Conservation (phyloP, 2,888 invertebrate genomes). For the Tethea ocularis region DNA sequence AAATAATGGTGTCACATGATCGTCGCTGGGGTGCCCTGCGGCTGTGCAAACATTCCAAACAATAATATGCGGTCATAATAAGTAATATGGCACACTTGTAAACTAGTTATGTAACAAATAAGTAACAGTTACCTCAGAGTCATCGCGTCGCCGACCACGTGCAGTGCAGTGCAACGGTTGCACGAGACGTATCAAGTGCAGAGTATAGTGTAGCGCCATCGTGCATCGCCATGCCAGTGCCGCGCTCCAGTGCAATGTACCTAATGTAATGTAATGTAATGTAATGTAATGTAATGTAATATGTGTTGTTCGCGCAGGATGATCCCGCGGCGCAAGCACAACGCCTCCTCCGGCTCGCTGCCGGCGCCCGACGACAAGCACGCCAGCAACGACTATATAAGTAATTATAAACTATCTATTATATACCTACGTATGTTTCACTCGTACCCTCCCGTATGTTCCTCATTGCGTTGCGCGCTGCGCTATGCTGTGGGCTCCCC, state of each 20-base stretch:
- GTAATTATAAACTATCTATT: slow-evolving; percentile 61
- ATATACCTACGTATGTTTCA: neutral
- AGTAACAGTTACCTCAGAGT: neutral
- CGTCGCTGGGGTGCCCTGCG: neutral
- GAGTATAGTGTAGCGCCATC: too few relatives aligned
- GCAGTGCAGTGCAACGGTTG: too few relatives aligned
- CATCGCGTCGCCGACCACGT: neutral
- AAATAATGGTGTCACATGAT: neutral
- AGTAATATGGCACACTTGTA: neutral
- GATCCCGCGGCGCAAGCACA: slow-evolving; percentile 78
- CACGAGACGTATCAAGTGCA: too few relatives aligned
- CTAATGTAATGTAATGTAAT: too few relatives aligned
- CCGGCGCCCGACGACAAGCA: slow-evolving; percentile 77
- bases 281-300: too few relatives aligned
- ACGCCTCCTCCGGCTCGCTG: slow-evolving; percentile 74
- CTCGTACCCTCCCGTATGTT: too few relatives aligned
- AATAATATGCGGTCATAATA: neutral
- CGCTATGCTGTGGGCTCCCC: neutral
- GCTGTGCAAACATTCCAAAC: neutral
- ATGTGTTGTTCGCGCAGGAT: slow-evolving; percentile 58
- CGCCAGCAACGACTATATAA: slow-evolving; percentile 79
- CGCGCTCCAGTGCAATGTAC: too few relatives aligned
- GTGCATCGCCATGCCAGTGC: too few relatives aligned
- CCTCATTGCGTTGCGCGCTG: too few relatives aligned
- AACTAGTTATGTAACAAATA: neutral